Evolutionary conservation across 2,797 vertebrate genomes (phyloP).

Genomic region (Phaenicophaeus curvirostris): DNA sequence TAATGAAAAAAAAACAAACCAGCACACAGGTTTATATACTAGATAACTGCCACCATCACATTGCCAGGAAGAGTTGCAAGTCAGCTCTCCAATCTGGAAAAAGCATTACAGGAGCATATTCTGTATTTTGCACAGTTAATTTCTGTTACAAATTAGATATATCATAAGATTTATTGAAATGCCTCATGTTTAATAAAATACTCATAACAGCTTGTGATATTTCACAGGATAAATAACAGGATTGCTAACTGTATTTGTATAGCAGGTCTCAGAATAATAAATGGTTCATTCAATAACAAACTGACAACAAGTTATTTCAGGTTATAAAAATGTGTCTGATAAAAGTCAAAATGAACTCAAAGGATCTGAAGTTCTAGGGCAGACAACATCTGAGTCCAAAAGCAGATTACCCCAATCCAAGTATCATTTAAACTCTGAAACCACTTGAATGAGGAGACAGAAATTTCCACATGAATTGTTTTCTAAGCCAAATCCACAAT

Average conservation of each 20-base stretch:
- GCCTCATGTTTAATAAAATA: constrained; percentile 58
- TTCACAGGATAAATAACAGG: constrained; percentile 47
- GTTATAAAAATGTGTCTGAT: constrained; percentile 24
- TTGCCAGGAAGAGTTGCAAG: constrained; percentile 17
- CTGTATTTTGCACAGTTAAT: neutral
- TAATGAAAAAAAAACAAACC: neutral
- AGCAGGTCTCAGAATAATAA: constrained; percentile 47
- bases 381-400: neutral
- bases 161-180: constrained; percentile 46
- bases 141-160: constrained; percentile 29
- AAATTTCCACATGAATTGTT: constrained; percentile 29
- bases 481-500: constrained; percentile 3
- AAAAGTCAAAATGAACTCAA: constrained; percentile 9
- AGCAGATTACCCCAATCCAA: neutral
- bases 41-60: neutral
- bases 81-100: neutral
- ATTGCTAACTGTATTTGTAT: constrained; percentile 8
- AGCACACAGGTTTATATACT: neutral
- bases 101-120: neutral
- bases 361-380: neutral
- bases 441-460: neutral
- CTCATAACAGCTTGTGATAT: constrained; percentile 30
- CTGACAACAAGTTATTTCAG: constrained; percentile 36
- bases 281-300: constrained; percentile 16
- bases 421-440: neutral